A percentile compares a stretch with the other conserved stretches of the same genome.
Conservation (phyloP, 2,797 vertebrate species). For the Amblyraja radiata region DNA sequence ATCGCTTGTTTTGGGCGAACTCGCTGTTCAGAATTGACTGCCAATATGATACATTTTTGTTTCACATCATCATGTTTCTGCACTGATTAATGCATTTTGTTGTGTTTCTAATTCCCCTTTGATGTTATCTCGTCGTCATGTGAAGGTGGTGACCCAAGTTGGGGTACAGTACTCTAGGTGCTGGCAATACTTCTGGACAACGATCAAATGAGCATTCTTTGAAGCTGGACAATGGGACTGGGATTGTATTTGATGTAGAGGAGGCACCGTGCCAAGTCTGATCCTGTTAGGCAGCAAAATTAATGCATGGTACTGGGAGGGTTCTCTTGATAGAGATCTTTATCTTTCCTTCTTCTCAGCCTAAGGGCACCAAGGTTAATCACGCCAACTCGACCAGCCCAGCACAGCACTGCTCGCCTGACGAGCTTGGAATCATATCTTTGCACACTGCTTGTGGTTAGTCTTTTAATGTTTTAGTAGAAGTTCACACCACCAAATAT, state of each 20-base stretch:
- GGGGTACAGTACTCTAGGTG: background rate
- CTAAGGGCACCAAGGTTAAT: background rate
- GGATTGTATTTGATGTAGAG: background rate
- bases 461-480: background rate
- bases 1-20: background rate
- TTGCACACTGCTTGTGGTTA: background rate
- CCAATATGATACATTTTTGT: background rate
- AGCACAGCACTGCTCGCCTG: background rate
- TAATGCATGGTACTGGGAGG: background rate
- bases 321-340: background rate
- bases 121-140: background rate
- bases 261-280: background rate
- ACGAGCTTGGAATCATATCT: background rate
- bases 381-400: background rate
- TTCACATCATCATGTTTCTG: background rate
- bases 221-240: slow-evolving; percentile 12
- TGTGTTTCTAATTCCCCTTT: background rate
- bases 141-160: slow-evolving; percentile 30
- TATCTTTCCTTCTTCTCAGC: background rate
- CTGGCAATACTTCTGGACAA: background rate
- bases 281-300: background rate
- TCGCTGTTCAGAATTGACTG: background rate
- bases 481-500: background rate
- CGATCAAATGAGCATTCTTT: slow-evolving; percentile 21
- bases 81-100: background rate